Percentiles rank a stretch among this genome's conserved stretches.
These are phyloP conservation scores for Pogonomyrmex californicus DNA, from an alignment of 1,140 invertebrate genomes.

Conservation along the genomic window DNA sequence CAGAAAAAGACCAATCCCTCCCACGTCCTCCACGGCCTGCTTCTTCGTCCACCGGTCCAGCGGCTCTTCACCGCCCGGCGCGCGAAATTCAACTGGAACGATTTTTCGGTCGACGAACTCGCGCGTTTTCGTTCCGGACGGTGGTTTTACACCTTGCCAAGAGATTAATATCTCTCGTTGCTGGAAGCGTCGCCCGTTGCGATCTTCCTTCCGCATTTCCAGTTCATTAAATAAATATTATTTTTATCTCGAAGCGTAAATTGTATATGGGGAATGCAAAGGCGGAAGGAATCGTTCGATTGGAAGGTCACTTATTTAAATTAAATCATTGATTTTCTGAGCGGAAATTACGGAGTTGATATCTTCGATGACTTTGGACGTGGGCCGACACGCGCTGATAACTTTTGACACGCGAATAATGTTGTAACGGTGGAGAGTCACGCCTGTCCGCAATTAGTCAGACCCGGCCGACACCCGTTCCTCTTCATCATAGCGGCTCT, in stretches of 20 bases:
- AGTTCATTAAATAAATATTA: neutral
- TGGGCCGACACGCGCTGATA: neutral
- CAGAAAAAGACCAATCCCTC: constrained; percentile 72
- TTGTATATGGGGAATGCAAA: neutral
- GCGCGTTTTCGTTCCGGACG: constrained; percentile 20
- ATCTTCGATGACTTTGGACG: neutral
- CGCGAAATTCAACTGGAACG: constrained; percentile 26
- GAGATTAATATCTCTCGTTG: constrained; percentile 18
- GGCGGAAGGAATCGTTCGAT: neutral
- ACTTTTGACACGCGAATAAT: constrained; percentile 30
- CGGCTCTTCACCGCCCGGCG: neutral
- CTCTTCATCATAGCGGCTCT: constrained; percentile 57
- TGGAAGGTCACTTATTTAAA: neutral
- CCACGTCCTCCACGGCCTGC: constrained; percentile 1
- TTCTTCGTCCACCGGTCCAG: neutral
- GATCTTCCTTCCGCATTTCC: neutral
- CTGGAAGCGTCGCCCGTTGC: neutral
- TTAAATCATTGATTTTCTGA: neutral
- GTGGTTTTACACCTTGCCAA: constrained; percentile 37
- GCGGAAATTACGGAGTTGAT: neutral
- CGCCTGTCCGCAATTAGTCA: constrained; percentile 70
- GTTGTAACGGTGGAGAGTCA: constrained; percentile 1
- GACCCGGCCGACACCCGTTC: constrained; percentile 10
- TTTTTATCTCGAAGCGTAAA: neutral
- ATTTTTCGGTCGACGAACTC: constrained; percentile 49